Evolutionary conservation across 2,888 invertebrate species (phyloP), one percentile per base, ranked within the genome.

Genomic region (Pyralis farinalis): DNA sequence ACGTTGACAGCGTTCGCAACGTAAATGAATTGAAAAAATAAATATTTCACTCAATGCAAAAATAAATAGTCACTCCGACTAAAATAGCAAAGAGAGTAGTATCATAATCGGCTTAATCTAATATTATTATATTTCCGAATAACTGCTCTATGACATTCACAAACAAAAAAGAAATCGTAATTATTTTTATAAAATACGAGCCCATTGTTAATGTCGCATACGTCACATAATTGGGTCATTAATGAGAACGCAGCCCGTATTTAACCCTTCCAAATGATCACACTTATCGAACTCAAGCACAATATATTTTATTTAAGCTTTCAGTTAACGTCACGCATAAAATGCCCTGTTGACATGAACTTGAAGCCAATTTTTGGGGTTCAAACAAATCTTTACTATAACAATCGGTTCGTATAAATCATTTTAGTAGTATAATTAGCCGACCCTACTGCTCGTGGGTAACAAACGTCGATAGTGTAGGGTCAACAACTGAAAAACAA

Each of bases 401-500:
- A 69, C 66, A 72, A 71, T 74, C 58, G 66, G 58, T 59, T 52
- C 55, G 55, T 60, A 77, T 80, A 78, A 82, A 82, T 78, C 73
- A 77, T 77, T 78, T 74, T 65, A 72, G 68, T 71, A 43, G 69
- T 73, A 71, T 78, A 81, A 81, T 83, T 80, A 80, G 62, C 58
- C 46, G 51, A 57, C 50, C 57, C 51, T 55, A 16, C 16, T 16
- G 53, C 62, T 60, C 57, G 60, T 60, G 66, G 58, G 57, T 56
- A 56, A 60, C 70, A 64, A 72, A 81, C 68, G 78, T 82, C 80
- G 72, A 83, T 80, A 69, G 71, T 61, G 62, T 53, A 64, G 81
- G 85, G 83, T 81, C 82, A 83, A 75, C 80, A 75, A 69, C 79
- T 80, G 71, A 72, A 80, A 84, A 85, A 86, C 82, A 84, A 85